Evolutionary conservation across 2,888 invertebrate species (phyloP), one percentile per base, ranked within the genome.

Genomic region (Caenorhabditis plicata): DNA sequence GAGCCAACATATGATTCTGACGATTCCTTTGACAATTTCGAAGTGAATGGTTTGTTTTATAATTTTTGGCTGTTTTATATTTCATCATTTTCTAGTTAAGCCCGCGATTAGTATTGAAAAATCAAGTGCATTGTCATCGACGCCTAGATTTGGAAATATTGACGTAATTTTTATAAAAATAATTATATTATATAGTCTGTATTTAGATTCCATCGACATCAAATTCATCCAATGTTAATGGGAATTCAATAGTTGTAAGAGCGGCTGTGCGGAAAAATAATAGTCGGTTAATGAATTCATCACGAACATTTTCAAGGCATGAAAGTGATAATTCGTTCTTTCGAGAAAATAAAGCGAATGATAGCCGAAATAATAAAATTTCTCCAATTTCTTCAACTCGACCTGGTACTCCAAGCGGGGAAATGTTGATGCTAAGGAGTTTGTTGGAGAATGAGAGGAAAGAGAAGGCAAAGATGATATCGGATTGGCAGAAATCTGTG

Each of bases 361-460:
- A 15, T 15, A 32, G 17, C 13, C 17, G 32, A 15, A 17, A 29
- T 29, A 9, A 11, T 9, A 29, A 29, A 29, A 29, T 29, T 9
- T 29, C 29, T 29, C 40, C 25, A 31, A n/a, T 4, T 36, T 17
- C 38, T 5, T 8, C 43, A 4, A 26, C 56, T 19, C 43, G 61
- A 19, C 52, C 50, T 8, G 23, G 35, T 0, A 46, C 58, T 1
- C 55, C 55, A 15, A 50, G 36, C 38, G 66, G 66, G 4, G 58
- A 62, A n/a, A 13, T 56, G 9, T 26, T 44, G 11, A 55, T 66
- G 66, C 15, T 63, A 3, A 51, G 44, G 17, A 56, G 46, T 26
- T 47, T 53, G 32, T 23, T 60, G 33, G 63, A 63, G 13, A 54
- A 52, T 38, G 53, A 56, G 39, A 43, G 40, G 32, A 27, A 43